Conservation (phyloP, 2,113 vertebrate genomes). For the Chionis minor region DNA sequence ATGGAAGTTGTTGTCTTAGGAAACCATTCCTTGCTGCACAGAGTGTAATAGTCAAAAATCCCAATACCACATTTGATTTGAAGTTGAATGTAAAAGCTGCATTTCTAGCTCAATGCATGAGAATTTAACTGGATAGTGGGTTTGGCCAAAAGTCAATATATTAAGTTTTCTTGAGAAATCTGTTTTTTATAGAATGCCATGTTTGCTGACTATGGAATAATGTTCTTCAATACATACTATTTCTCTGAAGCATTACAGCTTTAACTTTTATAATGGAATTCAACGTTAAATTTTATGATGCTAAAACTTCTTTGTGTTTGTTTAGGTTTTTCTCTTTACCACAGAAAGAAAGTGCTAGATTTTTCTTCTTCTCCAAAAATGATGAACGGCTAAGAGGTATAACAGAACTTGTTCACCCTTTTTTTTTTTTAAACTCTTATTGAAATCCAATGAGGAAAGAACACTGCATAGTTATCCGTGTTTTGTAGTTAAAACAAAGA, state of each 20-base stretch:
- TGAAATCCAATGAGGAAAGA: not conserved
- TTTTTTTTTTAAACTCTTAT: not conserved
- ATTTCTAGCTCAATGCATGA: not conserved
- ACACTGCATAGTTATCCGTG: not conserved
- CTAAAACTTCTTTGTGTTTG: not conserved
- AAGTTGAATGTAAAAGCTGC: not conserved
- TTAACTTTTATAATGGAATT: not conserved
- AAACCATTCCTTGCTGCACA: not conserved
- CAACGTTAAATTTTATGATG: not conserved
- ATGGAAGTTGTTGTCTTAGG: accelerated
- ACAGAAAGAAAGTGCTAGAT: conserved; percentile 40
- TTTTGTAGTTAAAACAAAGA: not conserved
- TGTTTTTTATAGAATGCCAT: not conserved
- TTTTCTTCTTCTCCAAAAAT: conserved; percentile 85
- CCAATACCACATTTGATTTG: not conserved
- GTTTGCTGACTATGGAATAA: not conserved
- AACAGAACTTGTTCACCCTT: not conserved
- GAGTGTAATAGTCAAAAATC: not conserved
- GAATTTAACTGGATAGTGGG: not conserved
- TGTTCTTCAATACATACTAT: not conserved
- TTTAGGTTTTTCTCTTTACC: conserved; percentile 63
- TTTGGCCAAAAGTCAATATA: not conserved
- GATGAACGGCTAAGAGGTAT: conserved; percentile 85
- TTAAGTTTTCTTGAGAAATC: not conserved
- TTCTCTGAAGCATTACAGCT: not conserved